These are phyloP conservation scores for Pammene aurita DNA, from an alignment of 2,888 invertebrate species.

Conservation along the genomic window DNA sequence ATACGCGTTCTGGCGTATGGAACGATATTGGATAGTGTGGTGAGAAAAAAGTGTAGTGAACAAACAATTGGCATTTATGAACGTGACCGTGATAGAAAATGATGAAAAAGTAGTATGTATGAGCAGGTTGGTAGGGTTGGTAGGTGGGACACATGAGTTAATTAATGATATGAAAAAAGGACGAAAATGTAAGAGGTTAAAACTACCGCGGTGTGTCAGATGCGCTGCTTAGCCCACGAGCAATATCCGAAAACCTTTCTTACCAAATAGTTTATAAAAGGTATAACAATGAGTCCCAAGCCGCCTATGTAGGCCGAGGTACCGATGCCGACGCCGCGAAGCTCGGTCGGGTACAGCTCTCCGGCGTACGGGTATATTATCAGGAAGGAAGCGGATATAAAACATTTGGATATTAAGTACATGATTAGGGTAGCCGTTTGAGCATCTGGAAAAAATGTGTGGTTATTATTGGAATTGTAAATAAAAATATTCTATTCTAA, in stretches of 20 bases:
- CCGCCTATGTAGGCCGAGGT: constrained; percentile 96
- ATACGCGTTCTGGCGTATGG: too few relatives aligned
- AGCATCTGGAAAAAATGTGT: constrained; percentile 84
- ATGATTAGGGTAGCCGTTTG: constrained; percentile 88
- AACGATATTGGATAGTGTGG: too few relatives aligned
- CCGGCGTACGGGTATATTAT: constrained; percentile 97
- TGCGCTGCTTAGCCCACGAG: too few relatives aligned
- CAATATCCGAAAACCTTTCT: constrained; percentile 53
- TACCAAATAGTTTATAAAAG: constrained; percentile 95
- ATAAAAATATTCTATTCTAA: neutral
- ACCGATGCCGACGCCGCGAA: constrained; percentile 94
- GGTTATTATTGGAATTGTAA: neutral
- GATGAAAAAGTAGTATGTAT: too few relatives aligned
- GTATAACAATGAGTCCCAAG: constrained; percentile 93
- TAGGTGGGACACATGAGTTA: too few relatives aligned
- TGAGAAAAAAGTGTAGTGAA: too few relatives aligned
- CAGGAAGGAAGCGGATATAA: constrained; percentile 94
- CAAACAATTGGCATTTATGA: too few relatives aligned
- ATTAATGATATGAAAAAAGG: neutral
- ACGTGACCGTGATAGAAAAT: too few relatives aligned
- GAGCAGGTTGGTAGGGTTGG: too few relatives aligned
- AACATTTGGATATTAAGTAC: constrained; percentile 92
- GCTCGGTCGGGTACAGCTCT: constrained; percentile 94
- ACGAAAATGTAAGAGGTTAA: neutral
- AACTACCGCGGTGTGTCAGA: too few relatives aligned